These are phyloP conservation scores for Gobionotothen gibberifrons DNA, from an alignment of 2,797 vertebrate genomes.

Conservation along the genomic window DNA sequence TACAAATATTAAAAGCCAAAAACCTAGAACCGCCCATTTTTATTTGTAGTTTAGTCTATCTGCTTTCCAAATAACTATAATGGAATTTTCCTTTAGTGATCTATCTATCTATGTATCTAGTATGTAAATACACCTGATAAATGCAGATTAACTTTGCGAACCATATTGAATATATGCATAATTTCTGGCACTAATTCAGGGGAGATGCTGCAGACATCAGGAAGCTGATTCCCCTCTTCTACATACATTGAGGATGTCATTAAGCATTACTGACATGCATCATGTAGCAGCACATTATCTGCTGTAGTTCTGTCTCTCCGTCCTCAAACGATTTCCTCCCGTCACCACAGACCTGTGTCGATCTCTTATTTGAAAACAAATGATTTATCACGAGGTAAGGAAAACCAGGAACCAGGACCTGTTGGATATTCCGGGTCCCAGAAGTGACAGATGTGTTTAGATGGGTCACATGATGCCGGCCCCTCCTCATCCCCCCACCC, in stretches of 20 bases:
- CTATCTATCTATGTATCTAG: too few species aligned
- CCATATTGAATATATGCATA: slow-evolving; percentile 20
- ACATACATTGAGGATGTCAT: slow-evolving; percentile 35
- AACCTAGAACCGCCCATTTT: too few species aligned
- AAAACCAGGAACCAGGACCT: slow-evolving; percentile 29
- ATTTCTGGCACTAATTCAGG: slow-evolving; percentile 11
- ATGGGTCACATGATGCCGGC: slow-evolving; percentile 45
- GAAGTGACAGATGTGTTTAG: slow-evolving; percentile 61
- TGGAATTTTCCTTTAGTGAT: too few species aligned
- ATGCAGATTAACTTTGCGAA: too few species aligned
- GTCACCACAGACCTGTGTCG: background rate
- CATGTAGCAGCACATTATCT: slow-evolving; percentile 9
- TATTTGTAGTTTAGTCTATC: too few species aligned
- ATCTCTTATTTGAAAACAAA: slow-evolving; percentile 24
- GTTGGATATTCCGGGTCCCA: slow-evolving; percentile 39
- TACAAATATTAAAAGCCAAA: background rate
- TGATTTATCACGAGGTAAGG: slow-evolving; percentile 11
- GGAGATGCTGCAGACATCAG: slow-evolving; percentile 42
- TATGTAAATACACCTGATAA: too few species aligned
- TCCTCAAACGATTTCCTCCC: slow-evolving; percentile 5
- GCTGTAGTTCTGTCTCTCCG: background rate
- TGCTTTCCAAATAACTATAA: too few species aligned
- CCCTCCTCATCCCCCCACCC: slow-evolving; percentile 5
- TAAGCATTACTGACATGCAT: slow-evolving; percentile 18
- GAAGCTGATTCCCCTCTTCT: slow-evolving; percentile 25